Percentiles rank a stretch among this genome's conserved stretches.
Evolutionary conservation across 2,797 vertebrate genomes (phyloP).

Genomic region (Artibeus lituratus): DNA sequence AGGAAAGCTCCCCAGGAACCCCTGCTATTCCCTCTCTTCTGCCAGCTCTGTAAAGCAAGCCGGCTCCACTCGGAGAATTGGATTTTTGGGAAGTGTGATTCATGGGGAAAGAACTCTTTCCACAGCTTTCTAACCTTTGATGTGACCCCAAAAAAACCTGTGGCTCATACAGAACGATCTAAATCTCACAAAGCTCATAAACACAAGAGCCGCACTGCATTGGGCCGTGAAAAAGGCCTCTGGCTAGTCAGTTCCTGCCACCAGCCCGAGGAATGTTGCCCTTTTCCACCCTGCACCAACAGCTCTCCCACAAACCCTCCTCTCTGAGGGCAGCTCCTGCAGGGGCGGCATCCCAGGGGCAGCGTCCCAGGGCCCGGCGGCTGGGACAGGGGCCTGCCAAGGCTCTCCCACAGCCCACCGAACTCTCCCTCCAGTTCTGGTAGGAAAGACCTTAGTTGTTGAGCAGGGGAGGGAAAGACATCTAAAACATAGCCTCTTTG

Average conservation of each 20-base stretch:
- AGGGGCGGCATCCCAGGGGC: neutral
- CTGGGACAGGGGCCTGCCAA: neutral
- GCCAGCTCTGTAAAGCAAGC: constrained; percentile 63
- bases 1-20: neutral
- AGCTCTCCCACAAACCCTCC: neutral
- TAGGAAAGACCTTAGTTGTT: neutral
- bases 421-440: neutral
- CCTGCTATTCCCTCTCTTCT: neutral
- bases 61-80: constrained; percentile 53
- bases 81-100: constrained; percentile 71
- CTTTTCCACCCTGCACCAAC: neutral
- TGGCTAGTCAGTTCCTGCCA: constrained; percentile 50
- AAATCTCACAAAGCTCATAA: constrained; percentile 67
- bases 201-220: constrained; percentile 9
- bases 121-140: constrained; percentile 76
- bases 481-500: neutral
- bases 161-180: constrained; percentile 58
- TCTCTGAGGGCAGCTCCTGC: neutral
- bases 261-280: constrained; percentile 14
- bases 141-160: constrained; percentile 72
- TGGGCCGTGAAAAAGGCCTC: constrained; percentile 51
- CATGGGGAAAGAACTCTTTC: constrained; percentile 74
- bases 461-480: constrained; percentile 12
- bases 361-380: neutral
- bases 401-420: accelerated